Evolutionary conservation across 2,888 invertebrate species (phyloP).

Genomic region (Thereva unica): DNA sequence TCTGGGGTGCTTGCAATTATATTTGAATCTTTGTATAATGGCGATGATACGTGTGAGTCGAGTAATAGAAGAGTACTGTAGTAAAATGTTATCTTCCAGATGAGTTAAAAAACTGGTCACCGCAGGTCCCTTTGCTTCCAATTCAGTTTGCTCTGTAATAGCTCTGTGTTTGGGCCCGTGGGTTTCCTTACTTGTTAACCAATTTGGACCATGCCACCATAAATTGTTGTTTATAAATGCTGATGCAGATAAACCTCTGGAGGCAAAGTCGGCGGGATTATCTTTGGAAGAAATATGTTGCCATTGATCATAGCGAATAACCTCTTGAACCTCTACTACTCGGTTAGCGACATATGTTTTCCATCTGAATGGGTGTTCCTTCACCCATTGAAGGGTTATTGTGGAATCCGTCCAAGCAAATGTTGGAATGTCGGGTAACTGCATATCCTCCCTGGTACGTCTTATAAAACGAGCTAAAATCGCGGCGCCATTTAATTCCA

Average conservation of each 20-base stretch:
- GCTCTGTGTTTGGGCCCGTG: background rate
- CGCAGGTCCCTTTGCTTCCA: background rate
- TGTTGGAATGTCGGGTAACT: background rate
- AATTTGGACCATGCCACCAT: background rate
- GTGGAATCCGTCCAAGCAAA: conserved; percentile 10
- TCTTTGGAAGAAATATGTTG: background rate
- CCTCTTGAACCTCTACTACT: background rate
- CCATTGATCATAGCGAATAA: background rate
- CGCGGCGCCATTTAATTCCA: conserved; percentile 42
- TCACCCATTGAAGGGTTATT: conserved; percentile 10
- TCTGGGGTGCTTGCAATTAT: background rate
- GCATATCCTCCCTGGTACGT: background rate
- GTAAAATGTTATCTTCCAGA: background rate
- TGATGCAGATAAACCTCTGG: background rate
- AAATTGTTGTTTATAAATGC: background rate
- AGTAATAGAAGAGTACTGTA: background rate
- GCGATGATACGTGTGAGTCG: background rate
- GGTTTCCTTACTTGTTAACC: background rate
- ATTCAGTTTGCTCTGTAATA: background rate
- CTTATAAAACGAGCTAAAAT: background rate
- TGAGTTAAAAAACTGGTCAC: background rate
- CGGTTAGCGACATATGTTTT: conserved; percentile 12
- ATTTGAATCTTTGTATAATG: background rate
- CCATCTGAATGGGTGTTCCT: conserved; percentile 1
- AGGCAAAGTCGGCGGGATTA: background rate